Evolutionary conservation across 2,797 vertebrate genomes (phyloP).

Genomic region (Anomalospiza imberbis): DNA sequence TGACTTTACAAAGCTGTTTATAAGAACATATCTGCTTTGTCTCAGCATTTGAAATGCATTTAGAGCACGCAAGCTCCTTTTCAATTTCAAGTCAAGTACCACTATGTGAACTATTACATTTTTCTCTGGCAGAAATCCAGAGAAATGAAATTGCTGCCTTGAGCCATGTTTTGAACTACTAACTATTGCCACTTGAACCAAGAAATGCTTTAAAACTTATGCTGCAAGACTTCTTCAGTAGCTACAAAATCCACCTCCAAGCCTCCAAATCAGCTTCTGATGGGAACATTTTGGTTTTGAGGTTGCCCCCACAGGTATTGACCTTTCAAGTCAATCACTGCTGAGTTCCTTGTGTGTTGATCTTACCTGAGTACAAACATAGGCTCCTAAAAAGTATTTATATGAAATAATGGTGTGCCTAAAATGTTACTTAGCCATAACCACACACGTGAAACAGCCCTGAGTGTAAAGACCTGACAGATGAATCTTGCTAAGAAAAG

Average conservation of each 20-base stretch:
- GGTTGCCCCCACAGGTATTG: neutral
- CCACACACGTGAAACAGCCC: neutral
- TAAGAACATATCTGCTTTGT: slow-evolving; percentile 5
- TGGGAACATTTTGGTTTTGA: neutral
- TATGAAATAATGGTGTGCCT: neutral
- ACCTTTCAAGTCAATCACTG: neutral
- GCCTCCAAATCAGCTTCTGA: neutral
- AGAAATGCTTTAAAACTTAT: neutral
- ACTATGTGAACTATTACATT: slow-evolving; percentile 17
- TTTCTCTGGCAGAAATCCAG: slow-evolving; percentile 21
- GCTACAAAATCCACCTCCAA: neutral
- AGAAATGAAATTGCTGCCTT: slow-evolving; percentile 45
- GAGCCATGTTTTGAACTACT: slow-evolving; percentile 20
- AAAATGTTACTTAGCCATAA: neutral
- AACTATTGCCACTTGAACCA: slow-evolving; percentile 14
- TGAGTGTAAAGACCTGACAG: neutral
- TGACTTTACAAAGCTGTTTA: neutral
- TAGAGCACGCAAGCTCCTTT: neutral
- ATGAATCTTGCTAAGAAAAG: neutral
- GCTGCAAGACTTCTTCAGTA: neutral
- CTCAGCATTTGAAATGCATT: slow-evolving; percentile 36
- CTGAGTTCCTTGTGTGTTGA: neutral
- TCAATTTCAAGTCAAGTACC: neutral
- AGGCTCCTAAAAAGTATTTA: neutral
- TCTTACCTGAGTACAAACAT: neutral